Conservation (phyloP, 92 coral and sea anemone genomes). For the Palythoa grandis region DNA sequence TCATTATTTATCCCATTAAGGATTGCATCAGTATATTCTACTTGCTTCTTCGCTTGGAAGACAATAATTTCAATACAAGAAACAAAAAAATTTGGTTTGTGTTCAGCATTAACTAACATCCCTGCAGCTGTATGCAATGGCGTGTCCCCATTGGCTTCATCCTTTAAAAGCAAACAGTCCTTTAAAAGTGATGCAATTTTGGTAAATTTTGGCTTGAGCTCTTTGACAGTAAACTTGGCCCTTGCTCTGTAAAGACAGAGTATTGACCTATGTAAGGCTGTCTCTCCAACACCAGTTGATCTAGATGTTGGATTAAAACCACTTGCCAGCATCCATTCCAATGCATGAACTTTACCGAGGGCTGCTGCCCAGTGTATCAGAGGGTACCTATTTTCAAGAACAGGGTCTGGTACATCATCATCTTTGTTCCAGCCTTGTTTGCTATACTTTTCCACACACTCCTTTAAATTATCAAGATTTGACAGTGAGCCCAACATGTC, state of each 20-base stretch:
- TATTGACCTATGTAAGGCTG: slow-evolving; percentile 90
- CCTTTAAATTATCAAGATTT: slow-evolving; percentile 87
- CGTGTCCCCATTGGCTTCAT: slow-evolving; percentile 91
- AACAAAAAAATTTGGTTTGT: slow-evolving; percentile 91
- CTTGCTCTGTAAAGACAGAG: slow-evolving; percentile 81
- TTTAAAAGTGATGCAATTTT: slow-evolving; percentile 83
- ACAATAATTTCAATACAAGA: slow-evolving; percentile 89
- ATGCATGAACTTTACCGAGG: slow-evolving; percentile 91
- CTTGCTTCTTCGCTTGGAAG: slow-evolving; percentile 85
- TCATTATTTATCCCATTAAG: slow-evolving; percentile 92
- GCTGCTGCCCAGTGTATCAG: slow-evolving; percentile 97
- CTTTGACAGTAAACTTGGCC: slow-evolving; percentile 90
- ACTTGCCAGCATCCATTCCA: slow-evolving; percentile 97
- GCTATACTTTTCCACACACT: slow-evolving; percentile 83
- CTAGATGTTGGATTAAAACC: slow-evolving; percentile 82
- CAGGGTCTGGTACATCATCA: slow-evolving; percentile 94
- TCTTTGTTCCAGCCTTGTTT: slow-evolving; percentile 94
- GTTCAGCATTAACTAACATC: slow-evolving; percentile 90
- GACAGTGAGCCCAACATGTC: slow-evolving; percentile 95
- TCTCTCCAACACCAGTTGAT: slow-evolving; percentile 91
- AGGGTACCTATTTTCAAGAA: slow-evolving; percentile 85
- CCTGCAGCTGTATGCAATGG: slow-evolving; percentile 96
- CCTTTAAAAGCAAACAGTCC: slow-evolving; percentile 84
- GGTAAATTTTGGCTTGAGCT: slow-evolving; percentile 87
- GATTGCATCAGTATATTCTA: slow-evolving; percentile 73